Evolutionary conservation across 2,113 vertebrate species (phyloP).

Genomic region (Felis catus): F.catus_Fca126_mat1.0 CM031424.1:78150001-78150500

Average conservation of each 20-base stretch:
- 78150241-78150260: too few species aligned
- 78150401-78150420: too few species aligned
- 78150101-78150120: neutral
- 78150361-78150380: too few species aligned
- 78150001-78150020: neutral
- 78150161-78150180: neutral
- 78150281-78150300: too few species aligned
- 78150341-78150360: too few species aligned
- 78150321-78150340: too few species aligned
- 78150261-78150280: too few species aligned
- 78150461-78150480: neutral
- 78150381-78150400: too few species aligned
- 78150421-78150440: too few species aligned
- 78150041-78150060: neutral
- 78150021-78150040: neutral
- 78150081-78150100: neutral
- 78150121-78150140: neutral
- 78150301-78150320: too few species aligned
- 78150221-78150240: neutral
- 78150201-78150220: neutral
- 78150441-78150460: too few species aligned
- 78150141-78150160: neutral
- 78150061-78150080: neutral
- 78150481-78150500: too few species aligned
- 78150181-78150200: neutral